Percentiles rank a stretch among this genome's conserved stretches.
Evolutionary conservation across 35 echinoderm and acorn worm species (phyloP).

Genomic region (Strongylocentrotus purpuratus): DNA sequence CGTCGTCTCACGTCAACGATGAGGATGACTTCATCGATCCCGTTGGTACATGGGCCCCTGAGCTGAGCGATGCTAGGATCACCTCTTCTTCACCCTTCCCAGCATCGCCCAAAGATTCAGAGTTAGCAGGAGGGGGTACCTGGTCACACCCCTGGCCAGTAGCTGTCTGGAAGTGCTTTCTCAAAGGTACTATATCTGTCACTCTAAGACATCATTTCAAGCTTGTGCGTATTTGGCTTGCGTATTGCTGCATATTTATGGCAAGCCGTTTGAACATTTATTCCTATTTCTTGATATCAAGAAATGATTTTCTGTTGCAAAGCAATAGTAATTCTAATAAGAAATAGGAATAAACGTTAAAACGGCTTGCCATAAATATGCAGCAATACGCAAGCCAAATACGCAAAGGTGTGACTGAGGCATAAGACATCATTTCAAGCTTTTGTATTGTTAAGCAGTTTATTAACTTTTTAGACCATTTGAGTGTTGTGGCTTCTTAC

Average conservation of each 20-base stretch:
- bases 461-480: too few relatives aligned
- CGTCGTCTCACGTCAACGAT: not conserved
- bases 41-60: not conserved
- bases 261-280: too few relatives aligned
- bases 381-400: too few relatives aligned
- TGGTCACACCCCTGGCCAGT: slow-evolving; percentile 67
- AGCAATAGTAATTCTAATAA: too few relatives aligned
- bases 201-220: not conserved
- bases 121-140: slow-evolving; percentile 37
- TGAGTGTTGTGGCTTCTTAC: too few relatives aligned
- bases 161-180: slow-evolving; percentile 69
- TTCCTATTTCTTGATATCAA: too few relatives aligned
- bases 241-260: too few relatives aligned
- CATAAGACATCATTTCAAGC: not conserved
- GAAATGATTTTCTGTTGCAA: too few relatives aligned
- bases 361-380: too few relatives aligned
- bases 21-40: slow-evolving; percentile 34
- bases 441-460: not conserved
- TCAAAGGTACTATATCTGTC: slow-evolving; percentile 52
- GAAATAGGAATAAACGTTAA: too few relatives aligned
- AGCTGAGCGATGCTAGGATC: slow-evolving; percentile 57
- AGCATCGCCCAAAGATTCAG: slow-evolving; percentile 46
- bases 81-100: slow-evolving; percentile 67
- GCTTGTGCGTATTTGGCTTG: too few relatives aligned
- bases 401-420: too few relatives aligned